Evolutionary conservation across 2,888 invertebrate species (phyloP).

Genomic region (Sicus ferrugineus): DNA sequence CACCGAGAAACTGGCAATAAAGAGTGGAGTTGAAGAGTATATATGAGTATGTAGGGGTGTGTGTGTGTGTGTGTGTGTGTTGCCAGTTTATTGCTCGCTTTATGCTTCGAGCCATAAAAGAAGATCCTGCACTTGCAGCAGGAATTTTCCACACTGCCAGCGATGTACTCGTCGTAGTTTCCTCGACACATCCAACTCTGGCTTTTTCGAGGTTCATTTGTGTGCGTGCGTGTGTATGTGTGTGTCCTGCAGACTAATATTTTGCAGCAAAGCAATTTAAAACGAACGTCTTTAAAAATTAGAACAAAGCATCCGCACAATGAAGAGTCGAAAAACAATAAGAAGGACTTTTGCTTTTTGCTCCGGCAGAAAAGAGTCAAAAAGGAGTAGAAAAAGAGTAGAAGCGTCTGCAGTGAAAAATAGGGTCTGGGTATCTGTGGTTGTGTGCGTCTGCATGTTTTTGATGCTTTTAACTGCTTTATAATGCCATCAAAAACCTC

Average conservation of each 20-base stretch:
- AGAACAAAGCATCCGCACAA: constrained; percentile 15
- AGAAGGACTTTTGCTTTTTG: not conserved
- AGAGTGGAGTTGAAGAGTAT: constrained; percentile 1
- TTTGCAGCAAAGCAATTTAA: constrained; percentile 22
- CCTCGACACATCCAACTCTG: constrained; percentile 11
- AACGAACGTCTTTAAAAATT: constrained; percentile 28
- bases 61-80: not conserved
- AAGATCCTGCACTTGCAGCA: constrained; percentile 28
- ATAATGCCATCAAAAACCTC: constrained; percentile 21
- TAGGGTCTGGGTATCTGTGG: not conserved
- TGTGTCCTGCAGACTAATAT: not conserved
- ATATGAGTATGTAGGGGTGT: not conserved
- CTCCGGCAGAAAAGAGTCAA: no score
- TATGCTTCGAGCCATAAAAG: constrained; percentile 27
- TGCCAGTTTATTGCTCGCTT: constrained; percentile 11
- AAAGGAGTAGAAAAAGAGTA: not conserved
- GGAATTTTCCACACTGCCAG: constrained; percentile 14
- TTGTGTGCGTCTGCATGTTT: not conserved
- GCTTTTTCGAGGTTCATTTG: not conserved
- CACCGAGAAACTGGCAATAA: constrained; percentile 24
- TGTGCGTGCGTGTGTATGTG: not conserved
- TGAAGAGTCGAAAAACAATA: constrained; percentile 7
- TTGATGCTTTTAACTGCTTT: constrained; percentile 26
- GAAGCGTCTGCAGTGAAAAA: not conserved
- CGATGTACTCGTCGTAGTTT: constrained; percentile 23